phyloP scores from a whole-genome alignment of 2,113 vertebrate species.

The Phaethon lepturus region DNA sequence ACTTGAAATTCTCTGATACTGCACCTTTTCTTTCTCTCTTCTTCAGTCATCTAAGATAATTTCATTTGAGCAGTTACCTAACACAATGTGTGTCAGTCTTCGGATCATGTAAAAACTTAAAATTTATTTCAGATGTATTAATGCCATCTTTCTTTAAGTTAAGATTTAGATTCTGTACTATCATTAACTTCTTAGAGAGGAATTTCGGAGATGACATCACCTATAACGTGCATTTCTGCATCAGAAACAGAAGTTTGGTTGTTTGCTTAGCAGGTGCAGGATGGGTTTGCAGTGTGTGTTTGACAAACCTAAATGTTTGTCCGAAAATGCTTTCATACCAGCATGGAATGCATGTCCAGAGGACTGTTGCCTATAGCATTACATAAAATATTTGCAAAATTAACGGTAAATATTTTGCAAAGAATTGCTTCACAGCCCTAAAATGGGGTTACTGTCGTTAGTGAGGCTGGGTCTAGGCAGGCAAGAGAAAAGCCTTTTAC shows the following conservation, averaged over 20 bases:
- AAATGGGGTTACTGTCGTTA: neutral
- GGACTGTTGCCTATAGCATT: neutral
- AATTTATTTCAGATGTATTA: neutral
- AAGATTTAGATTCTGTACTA: neutral
- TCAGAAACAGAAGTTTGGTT: neutral
- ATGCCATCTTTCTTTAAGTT: neutral
- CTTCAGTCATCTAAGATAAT: neutral
- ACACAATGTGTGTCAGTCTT: neutral
- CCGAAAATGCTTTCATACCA: rapidly evolving
- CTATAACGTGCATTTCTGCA: neutral
- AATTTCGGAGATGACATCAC: neutral
- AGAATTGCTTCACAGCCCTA: neutral
- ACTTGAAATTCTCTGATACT: neutral
- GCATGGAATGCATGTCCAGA: neutral
- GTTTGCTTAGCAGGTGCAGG: neutral
- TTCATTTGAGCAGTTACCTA: neutral
- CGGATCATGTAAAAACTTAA: neutral
- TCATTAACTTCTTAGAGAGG: neutral
- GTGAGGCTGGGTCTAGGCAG: neutral
- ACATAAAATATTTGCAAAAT: neutral
- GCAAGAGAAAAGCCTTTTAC: neutral
- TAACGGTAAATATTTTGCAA: neutral
- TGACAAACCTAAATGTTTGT: neutral
- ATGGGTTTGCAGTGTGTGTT: neutral
- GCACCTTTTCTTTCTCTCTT: neutral